Conservation (phyloP, 2,113 vertebrate genomes). For the Barnardius zonarius region DNA sequence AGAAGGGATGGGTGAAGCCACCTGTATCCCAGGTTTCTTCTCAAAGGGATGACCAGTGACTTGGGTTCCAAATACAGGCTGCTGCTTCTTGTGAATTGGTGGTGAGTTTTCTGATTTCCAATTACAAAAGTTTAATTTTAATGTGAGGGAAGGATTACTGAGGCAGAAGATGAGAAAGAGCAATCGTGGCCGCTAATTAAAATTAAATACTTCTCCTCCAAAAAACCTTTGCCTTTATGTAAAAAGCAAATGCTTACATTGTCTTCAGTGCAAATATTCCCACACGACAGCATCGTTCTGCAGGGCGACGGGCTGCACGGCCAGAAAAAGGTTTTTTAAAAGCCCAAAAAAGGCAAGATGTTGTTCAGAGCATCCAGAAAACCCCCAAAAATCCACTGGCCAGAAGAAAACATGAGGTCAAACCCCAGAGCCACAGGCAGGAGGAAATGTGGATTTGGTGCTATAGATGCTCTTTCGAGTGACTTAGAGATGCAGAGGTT, state of each 20-base stretch:
- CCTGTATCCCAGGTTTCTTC: neutral
- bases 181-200: neutral
- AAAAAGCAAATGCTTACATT: neutral
- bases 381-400: no score
- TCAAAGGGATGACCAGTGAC: neutral
- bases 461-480: neutral
- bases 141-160: slow-evolving; percentile 12
- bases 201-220: slow-evolving; percentile 12
- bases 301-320: rapidly evolving
- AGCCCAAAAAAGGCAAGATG: neutral
- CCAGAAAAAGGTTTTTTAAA: neutral
- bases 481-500: neutral
- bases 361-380: neutral
- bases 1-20: neutral
- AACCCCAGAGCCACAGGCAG: neutral
- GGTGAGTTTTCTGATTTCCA: neutral
- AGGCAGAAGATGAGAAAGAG: neutral
- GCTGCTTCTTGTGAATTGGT: neutral
- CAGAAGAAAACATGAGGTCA: neutral
- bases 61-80: neutral
- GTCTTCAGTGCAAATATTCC: neutral
- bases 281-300: neutral
- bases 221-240: neutral
- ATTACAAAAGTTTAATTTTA: neutral
- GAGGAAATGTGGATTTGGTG: neutral